These are phyloP conservation scores for Plecturocebus donacophilus DNA, from an alignment of 2,113 vertebrate species.

Conservation along the genomic window DNA sequence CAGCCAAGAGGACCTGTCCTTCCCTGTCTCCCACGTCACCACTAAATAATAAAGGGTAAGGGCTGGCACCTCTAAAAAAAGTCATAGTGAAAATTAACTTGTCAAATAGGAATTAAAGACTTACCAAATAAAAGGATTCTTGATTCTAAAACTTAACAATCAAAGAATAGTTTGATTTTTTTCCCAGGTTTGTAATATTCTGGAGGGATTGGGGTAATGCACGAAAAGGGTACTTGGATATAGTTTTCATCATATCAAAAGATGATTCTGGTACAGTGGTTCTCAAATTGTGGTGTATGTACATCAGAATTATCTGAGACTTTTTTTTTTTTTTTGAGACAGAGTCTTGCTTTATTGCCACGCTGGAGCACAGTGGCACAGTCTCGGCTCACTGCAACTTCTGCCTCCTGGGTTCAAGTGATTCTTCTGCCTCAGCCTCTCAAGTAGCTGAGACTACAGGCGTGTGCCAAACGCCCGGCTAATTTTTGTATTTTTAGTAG, in stretches of 20 bases:
- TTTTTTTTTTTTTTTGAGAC: too few species aligned
- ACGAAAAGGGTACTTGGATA: not conserved
- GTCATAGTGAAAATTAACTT: not conserved
- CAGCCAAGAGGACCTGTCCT: conserved; percentile 93
- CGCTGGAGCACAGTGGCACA: too few species aligned
- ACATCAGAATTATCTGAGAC: not conserved
- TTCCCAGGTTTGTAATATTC: not conserved
- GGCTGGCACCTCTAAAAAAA: not conserved
- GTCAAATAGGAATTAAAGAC: not conserved
- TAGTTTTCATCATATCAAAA: not conserved
- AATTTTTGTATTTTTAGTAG: too few species aligned
- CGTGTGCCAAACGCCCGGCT: rapidly evolving
- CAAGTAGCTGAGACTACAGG: too few species aligned
- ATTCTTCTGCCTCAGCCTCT: too few species aligned
- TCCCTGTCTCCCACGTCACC: conserved; percentile 95
- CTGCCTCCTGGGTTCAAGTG: too few species aligned
- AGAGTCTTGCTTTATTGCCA: too few species aligned
- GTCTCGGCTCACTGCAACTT: too few species aligned
- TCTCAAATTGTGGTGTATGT: not conserved
- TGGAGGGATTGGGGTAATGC: not conserved
- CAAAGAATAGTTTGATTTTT: not conserved
- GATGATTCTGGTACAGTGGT: not conserved
- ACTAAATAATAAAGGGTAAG: conserved; percentile 94
- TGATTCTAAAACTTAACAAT: not conserved
- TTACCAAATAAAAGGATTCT: not conserved